Conservation (phyloP, 2,113 vertebrate species). For the Vulpes vulpes region DNA sequence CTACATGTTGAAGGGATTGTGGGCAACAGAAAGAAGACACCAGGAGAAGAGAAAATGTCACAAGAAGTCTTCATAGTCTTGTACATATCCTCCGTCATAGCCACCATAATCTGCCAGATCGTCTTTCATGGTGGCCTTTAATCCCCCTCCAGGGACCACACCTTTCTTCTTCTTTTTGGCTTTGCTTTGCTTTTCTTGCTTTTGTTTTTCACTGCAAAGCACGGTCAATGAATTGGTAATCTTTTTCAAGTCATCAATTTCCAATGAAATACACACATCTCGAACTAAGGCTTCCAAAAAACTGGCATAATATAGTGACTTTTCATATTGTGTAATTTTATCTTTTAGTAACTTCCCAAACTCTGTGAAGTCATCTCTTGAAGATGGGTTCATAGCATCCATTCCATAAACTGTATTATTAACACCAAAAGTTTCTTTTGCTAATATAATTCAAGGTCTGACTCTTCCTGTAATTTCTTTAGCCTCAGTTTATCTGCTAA, state of each 20-base stretch:
- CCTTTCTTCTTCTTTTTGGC: slow-evolving; percentile 99
- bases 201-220: slow-evolving; percentile 99
- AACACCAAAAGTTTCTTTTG: slow-evolving; percentile 84
- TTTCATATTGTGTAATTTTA: slow-evolving; percentile 96
- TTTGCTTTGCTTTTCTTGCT: slow-evolving; percentile 99
- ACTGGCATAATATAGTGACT: slow-evolving; percentile 95
- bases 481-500: too few species aligned
- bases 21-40: slow-evolving; percentile 88
- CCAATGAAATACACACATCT: slow-evolving; percentile 98
- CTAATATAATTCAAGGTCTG: too few species aligned
- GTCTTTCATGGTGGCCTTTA: slow-evolving; percentile 97
- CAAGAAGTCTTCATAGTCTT: slow-evolving; percentile 99
- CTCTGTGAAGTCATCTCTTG: slow-evolving; percentile 98
- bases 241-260: slow-evolving; percentile 99
- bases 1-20: slow-evolving; percentile 92
- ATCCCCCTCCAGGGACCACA: slow-evolving; percentile 93
- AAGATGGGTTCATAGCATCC: slow-evolving; percentile 97
- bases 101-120: slow-evolving; percentile 95
- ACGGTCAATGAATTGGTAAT: slow-evolving; percentile 96
- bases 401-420: slow-evolving; percentile 93
- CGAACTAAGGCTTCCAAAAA: slow-evolving; percentile 97
- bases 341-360: slow-evolving; percentile 97
- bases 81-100: slow-evolving; percentile 94
- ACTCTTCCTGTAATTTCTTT: too few species aligned
- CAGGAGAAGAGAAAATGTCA: slow-evolving; percentile 89